phyloP scores from a whole-genome alignment of 2,888 invertebrate genomes.

The Callyntrura guangdongensis region DNA sequence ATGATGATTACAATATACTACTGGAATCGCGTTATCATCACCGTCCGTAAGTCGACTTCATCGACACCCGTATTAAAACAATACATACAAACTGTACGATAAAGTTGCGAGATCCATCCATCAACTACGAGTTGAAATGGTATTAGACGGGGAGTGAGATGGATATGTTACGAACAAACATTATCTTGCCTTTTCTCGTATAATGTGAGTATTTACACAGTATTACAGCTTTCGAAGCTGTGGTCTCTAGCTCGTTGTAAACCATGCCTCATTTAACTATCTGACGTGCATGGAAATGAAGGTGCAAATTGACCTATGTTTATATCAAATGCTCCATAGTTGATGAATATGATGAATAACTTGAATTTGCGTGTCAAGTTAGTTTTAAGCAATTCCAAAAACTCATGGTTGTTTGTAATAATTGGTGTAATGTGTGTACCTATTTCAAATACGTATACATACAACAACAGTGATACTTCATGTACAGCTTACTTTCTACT shows the following conservation, averaged over 20 bases:
- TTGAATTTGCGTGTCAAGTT: not conserved
- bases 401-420: too few relatives aligned
- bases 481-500: too few relatives aligned
- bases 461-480: too few relatives aligned
- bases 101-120: too few relatives aligned
- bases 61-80: not conserved
- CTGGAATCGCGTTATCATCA: not conserved
- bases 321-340: not conserved
- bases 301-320: conserved; percentile 35
- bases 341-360: not conserved
- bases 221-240: not conserved
- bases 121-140: too few relatives aligned
- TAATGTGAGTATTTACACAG: not conserved
- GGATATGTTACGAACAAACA: not conserved
- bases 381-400: too few relatives aligned
- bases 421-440: too few relatives aligned
- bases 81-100: too few relatives aligned
- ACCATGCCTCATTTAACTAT: conserved; percentile 56
- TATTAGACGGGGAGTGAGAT: not conserved
- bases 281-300: conserved; percentile 27
- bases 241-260: not conserved
- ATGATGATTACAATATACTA: not conserved
- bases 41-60: not conserved
- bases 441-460: too few relatives aligned
- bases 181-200: not conserved